These are phyloP conservation scores for Cynopterus brachyotis DNA, from an alignment of 2,113 vertebrate species.

Conservation along the genomic window DNA sequence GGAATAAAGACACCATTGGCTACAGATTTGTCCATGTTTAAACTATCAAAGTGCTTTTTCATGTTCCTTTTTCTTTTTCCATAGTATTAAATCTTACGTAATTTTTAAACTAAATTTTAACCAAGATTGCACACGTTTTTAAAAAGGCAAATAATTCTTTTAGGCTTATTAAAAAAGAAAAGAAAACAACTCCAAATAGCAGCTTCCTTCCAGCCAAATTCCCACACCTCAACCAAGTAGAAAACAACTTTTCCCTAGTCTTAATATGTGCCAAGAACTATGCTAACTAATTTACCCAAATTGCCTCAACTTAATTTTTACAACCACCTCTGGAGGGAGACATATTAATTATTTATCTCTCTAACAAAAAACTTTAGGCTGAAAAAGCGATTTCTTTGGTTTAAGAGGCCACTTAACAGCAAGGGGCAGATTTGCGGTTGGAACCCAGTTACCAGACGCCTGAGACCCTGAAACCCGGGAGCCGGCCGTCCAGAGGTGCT, in stretches of 20 bases:
- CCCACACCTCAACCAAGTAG: not conserved
- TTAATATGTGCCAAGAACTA: not conserved
- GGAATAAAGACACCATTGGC: not conserved
- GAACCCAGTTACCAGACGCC: not conserved
- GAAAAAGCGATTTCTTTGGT: not conserved
- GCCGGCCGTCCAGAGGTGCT: fast-evolving
- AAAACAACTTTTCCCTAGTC: not conserved
- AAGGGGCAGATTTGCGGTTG: conserved; percentile 4
- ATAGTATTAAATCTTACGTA: not conserved
- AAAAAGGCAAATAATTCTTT: conserved; percentile 22
- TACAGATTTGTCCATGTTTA: not conserved
- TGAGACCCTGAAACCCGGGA: fast-evolving
- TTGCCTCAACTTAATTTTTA: not conserved
- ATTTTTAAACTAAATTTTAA: not conserved
- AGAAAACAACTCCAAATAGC: not conserved
- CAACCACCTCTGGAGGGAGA: not conserved
- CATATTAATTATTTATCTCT: not conserved
- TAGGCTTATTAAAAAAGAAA: not conserved
- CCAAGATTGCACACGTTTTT: not conserved
- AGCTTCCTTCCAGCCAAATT: not conserved
- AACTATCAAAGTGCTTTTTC: not conserved
- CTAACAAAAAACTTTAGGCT: not conserved
- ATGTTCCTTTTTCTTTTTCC: not conserved
- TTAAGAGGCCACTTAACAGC: not conserved
- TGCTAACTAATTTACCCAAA: not conserved